Evolutionary conservation across 2,797 vertebrate genomes (phyloP), one percentile per base, ranked within the genome.

Genomic region (Scomberomorus guttatus): DNA sequence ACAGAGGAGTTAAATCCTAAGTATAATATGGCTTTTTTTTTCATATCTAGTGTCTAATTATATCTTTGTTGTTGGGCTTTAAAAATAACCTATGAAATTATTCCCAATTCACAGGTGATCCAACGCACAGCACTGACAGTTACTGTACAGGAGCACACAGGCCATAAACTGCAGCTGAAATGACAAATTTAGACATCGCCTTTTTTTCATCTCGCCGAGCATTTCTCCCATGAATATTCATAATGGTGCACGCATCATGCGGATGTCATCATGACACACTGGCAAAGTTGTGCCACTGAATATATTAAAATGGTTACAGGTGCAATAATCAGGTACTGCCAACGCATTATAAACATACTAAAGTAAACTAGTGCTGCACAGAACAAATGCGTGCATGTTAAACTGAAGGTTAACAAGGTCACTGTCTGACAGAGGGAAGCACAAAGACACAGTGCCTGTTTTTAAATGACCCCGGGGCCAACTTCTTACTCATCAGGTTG

Each of bases 201-300:
- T 71, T 81, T 54, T 79, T 52, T 55, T 80, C 37, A 76, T 74
- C 63, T 61, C 8, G 6, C 69, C 14, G 51, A 84, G 82, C 72
- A 56, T 71, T 62, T 67, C 29, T 20, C 60, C 82, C 75, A 89
- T 93, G 74, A 91, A 89, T 90, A 93, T 93, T 90, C 83, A 93
- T 82, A 65, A 72, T 27, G 73, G 60, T 62, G 56, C 64, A 87
- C 18, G 4, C 79, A 90, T 90, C 80, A 88, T 80, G 77, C 13
- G 24, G 79, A 75, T 72, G 74, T 66, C 83, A 84, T 72, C 56
- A 75, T 84, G 83, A 89, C 61, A 86, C 76, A 80, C 39, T 25
- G 32, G 63, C 51, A 85, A 90, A 82, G 75, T 82, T 82, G 70
- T 77, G 64, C 64, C 84, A 83, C 75, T 67, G 71, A 89, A 89